A percentile compares a stretch with the other conserved stretches of the same genome.
Evolutionary conservation across 2,888 invertebrate genomes (phyloP).

Genomic region (Xestia sexstrigata): DNA sequence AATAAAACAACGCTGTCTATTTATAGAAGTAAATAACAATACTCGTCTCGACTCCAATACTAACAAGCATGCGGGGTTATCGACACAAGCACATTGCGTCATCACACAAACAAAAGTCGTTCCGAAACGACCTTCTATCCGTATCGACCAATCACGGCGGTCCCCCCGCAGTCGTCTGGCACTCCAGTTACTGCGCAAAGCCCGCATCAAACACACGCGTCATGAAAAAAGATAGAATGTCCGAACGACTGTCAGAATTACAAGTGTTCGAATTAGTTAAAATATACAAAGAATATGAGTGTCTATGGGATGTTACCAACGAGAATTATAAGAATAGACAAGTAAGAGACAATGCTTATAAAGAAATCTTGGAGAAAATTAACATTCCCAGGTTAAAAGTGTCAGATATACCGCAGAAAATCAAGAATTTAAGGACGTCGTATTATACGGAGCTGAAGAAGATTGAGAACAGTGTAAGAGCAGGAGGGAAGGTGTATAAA

Average conservation of each 20-base stretch:
- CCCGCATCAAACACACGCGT: conserved; percentile 5
- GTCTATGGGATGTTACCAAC: conserved; percentile 30
- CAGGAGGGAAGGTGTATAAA: conserved; percentile 20
- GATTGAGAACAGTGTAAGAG: conserved; percentile 26
- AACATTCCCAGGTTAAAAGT: conserved; percentile 28
- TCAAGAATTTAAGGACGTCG: conserved; percentile 45
- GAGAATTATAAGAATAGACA: conserved; percentile 25
- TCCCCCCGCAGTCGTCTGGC: not conserved
- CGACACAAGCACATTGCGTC: not conserved
- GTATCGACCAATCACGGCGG: conserved; percentile 35
- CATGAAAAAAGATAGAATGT: conserved; percentile 29
- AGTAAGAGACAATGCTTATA: conserved; percentile 25
- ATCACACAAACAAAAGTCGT: conserved; percentile 32
- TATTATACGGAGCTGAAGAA: conserved; percentile 38
- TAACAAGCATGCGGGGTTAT: conserved; percentile 34
- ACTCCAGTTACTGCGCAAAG: not conserved
- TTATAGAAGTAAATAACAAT: not conserved
- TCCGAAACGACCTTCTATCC: conserved; percentile 35
- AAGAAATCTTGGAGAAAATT: conserved; percentile 20
- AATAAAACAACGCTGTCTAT: not conserved
- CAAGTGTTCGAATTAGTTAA: conserved; percentile 27
- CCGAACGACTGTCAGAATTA: conserved; percentile 29
- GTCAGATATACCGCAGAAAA: conserved; percentile 40
- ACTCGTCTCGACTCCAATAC: not conserved
- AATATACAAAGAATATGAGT: conserved; percentile 34